Evolutionary conservation across 2,888 invertebrate genomes (phyloP).

Genomic region (Pteria penguin): DNA sequence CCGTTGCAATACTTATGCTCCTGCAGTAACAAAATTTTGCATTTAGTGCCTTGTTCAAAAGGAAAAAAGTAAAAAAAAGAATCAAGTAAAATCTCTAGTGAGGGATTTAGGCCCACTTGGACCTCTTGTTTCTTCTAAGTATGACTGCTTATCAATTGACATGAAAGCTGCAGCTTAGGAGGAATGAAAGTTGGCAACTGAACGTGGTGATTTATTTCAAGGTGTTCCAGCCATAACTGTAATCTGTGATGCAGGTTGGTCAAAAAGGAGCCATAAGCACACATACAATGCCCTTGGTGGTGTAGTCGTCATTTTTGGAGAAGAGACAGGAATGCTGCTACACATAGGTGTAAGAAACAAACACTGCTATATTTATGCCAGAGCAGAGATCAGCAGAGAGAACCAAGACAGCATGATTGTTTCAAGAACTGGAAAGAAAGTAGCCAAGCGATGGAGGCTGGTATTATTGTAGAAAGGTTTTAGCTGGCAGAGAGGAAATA

Average conservation of each 20-base stretch:
- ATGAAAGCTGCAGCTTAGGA: slow-evolving; percentile 15
- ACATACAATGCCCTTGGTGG: slow-evolving; percentile 24
- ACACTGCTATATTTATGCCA: slow-evolving; percentile 28
- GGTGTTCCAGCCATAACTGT: slow-evolving; percentile 14
- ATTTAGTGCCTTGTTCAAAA: too few species aligned
- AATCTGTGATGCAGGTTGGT: slow-evolving; percentile 9
- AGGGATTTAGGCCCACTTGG: too few species aligned
- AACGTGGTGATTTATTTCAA: background rate
- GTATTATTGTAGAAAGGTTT: slow-evolving; percentile 46
- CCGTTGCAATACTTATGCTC: too few species aligned
- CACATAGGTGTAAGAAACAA: slow-evolving; percentile 22
- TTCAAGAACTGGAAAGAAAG: slow-evolving; percentile 44
- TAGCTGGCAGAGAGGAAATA: slow-evolving; percentile 21
- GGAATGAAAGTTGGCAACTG: slow-evolving; percentile 18
- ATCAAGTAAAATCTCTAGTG: too few species aligned
- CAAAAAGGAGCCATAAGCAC: slow-evolving; percentile 8
- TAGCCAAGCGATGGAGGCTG: slow-evolving; percentile 45
- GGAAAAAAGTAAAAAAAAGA: too few species aligned
- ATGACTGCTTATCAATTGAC: slow-evolving; percentile 3
- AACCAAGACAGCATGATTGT: slow-evolving; percentile 34
- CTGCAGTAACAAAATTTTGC: too few species aligned
- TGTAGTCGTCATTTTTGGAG: slow-evolving; percentile 20
- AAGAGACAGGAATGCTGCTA: slow-evolving; percentile 24
- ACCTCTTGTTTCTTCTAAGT: too few species aligned
- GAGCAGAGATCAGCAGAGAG: slow-evolving; percentile 9